Evolutionary conservation across 2,888 invertebrate genomes (phyloP).

Genomic region (Mythimna pallens): DNA sequence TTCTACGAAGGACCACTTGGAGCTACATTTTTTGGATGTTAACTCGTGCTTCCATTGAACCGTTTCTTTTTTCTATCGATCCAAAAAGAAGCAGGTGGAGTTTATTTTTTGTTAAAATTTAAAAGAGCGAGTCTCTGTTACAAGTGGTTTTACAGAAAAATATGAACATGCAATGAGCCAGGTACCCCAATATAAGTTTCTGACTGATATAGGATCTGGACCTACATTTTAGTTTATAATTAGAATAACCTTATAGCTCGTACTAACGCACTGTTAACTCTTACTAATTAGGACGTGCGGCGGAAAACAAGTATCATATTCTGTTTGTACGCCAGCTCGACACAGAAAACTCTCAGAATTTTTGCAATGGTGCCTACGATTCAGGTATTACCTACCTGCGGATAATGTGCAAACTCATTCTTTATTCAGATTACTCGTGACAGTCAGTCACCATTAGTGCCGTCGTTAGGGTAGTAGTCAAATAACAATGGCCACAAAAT

Average conservation of each 20-base stretch:
- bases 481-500: conserved; percentile 59
- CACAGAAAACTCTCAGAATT: neutral
- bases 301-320: conserved; percentile 27
- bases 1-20: conserved; percentile 67
- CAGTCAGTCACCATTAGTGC: conserved; percentile 31
- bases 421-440: conserved; percentile 11
- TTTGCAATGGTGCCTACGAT: neutral
- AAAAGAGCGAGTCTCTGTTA: neutral
- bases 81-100: conserved; percentile 12
- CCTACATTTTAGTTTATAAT: conserved; percentile 23
- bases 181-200: neutral
- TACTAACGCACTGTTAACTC: conserved; percentile 27
- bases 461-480: conserved; percentile 38
- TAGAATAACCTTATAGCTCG: conserved; percentile 35
- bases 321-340: conserved; percentile 14
- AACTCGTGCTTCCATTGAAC: conserved; percentile 24
- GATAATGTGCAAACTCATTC: conserved; percentile 7
- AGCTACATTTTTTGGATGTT: conserved; percentile 44
- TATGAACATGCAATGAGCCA: neutral
- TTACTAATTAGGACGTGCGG: conserved; percentile 28
- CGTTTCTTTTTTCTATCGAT: conserved; percentile 16
- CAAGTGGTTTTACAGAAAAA: conserved; percentile 2
- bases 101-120: conserved; percentile 16
- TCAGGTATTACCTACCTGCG: neutral
- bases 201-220: conserved; percentile 4